Conservation (phyloP, 2,797 vertebrate genomes). For the Allobates femoralis region DNA sequence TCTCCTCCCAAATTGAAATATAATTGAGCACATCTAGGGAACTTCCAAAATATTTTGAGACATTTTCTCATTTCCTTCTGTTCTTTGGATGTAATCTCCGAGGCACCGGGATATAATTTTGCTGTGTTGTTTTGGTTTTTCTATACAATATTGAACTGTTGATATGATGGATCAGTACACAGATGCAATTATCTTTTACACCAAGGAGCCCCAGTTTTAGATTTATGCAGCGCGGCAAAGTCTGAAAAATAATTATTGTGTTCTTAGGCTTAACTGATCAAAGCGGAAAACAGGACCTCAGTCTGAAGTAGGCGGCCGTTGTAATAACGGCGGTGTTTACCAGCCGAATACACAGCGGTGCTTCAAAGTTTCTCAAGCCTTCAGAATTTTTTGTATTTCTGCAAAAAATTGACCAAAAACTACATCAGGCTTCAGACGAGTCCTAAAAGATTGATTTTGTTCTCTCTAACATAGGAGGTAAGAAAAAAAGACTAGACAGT, state of each 20-base stretch:
- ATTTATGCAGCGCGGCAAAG: constrained; percentile 17
- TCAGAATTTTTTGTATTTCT: no score
- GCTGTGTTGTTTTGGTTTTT: constrained; percentile 29
- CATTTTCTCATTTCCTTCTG: constrained; percentile 33
- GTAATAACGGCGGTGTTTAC: background rate
- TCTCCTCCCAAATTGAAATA: constrained; percentile 30
- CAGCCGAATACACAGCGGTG: background rate
- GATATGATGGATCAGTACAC: constrained; percentile 42
- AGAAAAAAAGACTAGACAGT: no score
- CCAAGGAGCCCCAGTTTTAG: constrained; percentile 5
- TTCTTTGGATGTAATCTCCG: constrained; percentile 21
- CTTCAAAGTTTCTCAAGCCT: no score
- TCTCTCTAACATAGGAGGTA: no score
- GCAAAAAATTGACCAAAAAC: no score
- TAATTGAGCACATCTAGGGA: constrained; percentile 32
- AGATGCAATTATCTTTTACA: constrained; percentile 45
- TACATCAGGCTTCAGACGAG: no score
- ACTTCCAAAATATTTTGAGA: constrained; percentile 51
- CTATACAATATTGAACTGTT: constrained; percentile 44
- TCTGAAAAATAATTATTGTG: constrained; percentile 3
- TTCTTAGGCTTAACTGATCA: constrained; percentile 11
- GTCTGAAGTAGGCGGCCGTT: background rate
- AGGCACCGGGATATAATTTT: constrained; percentile 33
- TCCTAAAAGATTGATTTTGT: no score
- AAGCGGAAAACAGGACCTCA: background rate